Evolutionary conservation across 2,113 vertebrate genomes (phyloP).

Genomic region (Dasyprocta punctata): DNA sequence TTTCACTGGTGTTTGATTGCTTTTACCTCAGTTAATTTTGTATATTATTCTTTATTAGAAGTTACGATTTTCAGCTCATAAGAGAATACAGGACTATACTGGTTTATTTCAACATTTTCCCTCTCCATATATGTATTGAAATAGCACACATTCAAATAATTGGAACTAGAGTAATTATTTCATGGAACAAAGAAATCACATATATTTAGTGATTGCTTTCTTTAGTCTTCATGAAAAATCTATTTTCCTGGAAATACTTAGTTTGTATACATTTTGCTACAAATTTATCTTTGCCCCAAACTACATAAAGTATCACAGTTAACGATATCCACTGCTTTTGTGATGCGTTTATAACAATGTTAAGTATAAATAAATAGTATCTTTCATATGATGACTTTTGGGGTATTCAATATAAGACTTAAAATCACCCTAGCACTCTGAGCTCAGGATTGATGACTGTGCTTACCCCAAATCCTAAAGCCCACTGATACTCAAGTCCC

Average conservation of each 20-base stretch:
- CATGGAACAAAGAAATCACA: neutral
- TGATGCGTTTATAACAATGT: neutral
- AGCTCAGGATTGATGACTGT: neutral
- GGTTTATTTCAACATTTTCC: neutral
- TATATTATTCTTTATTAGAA: neutral
- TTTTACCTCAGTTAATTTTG: neutral
- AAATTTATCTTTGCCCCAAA: neutral
- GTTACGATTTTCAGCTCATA: neutral
- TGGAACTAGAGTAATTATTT: neutral
- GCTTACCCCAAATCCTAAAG: neutral
- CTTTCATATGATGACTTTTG: neutral
- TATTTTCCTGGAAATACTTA: neutral
- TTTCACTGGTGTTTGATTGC: neutral
- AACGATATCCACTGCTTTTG: neutral
- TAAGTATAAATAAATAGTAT: neutral
- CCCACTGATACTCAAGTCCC: neutral
- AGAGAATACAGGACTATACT: neutral
- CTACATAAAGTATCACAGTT: neutral
- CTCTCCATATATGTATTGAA: neutral
- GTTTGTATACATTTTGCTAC: neutral
- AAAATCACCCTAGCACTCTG: neutral
- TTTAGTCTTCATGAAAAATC: neutral
- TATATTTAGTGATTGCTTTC: neutral
- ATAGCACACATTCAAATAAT: slow-evolving; percentile 18
- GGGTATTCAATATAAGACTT: neutral